Conservation (phyloP, 2,113 vertebrate species). For the Hassar affinis region DNA sequence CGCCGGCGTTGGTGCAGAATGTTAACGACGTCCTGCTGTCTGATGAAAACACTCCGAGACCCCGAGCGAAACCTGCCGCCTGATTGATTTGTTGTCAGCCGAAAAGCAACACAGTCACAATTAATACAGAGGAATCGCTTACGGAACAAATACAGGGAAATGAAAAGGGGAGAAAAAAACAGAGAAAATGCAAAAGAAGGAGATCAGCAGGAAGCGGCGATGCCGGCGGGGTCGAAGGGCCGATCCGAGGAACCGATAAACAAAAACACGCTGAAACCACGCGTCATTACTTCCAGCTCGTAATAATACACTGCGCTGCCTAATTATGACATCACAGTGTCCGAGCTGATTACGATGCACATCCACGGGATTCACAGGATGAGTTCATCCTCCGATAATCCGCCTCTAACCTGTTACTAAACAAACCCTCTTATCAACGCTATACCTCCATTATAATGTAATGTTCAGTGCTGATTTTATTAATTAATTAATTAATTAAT, state of each 20-base stretch:
- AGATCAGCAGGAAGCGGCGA: neutral
- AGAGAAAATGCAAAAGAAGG: neutral
- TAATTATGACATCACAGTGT: neutral
- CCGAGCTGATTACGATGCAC: neutral
- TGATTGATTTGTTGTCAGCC: slow-evolving; percentile 59
- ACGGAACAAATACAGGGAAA: neutral
- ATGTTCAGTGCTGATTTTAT: neutral
- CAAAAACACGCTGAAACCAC: neutral
- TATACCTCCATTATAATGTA: neutral
- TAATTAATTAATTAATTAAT: slow-evolving; percentile 51
- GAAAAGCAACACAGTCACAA: slow-evolving; percentile 41
- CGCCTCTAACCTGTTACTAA: neutral
- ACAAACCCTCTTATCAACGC: too few relatives aligned
- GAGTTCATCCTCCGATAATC: neutral
- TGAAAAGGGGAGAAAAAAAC: neutral
- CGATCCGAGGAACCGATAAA: neutral
- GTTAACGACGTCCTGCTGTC: slow-evolving; percentile 52
- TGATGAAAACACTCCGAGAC: slow-evolving; percentile 46
- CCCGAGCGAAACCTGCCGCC: slow-evolving; percentile 27
- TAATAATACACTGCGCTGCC: neutral
- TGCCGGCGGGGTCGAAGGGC: neutral
- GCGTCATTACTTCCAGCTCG: neutral
- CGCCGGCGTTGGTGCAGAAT: slow-evolving; percentile 41
- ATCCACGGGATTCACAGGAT: too few relatives aligned
- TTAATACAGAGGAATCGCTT: slow-evolving; percentile 28